These are phyloP conservation scores for Balanococcus diminutus DNA, from an alignment of 2,888 invertebrate genomes.

Conservation along the genomic window DNA sequence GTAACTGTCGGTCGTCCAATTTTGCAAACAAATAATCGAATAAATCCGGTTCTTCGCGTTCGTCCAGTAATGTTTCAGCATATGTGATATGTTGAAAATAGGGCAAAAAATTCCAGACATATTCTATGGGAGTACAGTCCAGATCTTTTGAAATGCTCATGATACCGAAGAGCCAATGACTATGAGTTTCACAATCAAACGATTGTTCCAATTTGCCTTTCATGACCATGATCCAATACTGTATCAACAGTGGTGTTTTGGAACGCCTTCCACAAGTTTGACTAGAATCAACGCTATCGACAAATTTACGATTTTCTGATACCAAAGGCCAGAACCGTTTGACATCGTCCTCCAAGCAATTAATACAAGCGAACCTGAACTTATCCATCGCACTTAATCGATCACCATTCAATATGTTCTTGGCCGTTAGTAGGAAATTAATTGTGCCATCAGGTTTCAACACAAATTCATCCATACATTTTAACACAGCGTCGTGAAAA, in stretches of 20 bases:
- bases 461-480: neutral
- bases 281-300: neutral
- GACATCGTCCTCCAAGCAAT: neutral
- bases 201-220: neutral
- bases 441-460: neutral
- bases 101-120: neutral
- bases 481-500: neutral
- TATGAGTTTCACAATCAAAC: too few relatives aligned
- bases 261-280: neutral
- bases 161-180: too few relatives aligned
- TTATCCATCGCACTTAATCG: neutral
- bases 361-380: neutral
- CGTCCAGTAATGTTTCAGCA: neutral
- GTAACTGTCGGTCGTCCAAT: too few relatives aligned
- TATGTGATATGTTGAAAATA: neutral
- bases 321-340: neutral
- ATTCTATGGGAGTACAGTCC: neutral
- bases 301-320: neutral
- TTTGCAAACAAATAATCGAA: too few relatives aligned
- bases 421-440: neutral
- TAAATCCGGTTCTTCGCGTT: too few relatives aligned
- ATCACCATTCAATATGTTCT: neutral
- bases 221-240: too few relatives aligned
- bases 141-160: too few relatives aligned
- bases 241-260: too few relatives aligned